phyloP scores from a whole-genome alignment of 2,113 vertebrate genomes.

The Trochalopteron elliotii region DNA sequence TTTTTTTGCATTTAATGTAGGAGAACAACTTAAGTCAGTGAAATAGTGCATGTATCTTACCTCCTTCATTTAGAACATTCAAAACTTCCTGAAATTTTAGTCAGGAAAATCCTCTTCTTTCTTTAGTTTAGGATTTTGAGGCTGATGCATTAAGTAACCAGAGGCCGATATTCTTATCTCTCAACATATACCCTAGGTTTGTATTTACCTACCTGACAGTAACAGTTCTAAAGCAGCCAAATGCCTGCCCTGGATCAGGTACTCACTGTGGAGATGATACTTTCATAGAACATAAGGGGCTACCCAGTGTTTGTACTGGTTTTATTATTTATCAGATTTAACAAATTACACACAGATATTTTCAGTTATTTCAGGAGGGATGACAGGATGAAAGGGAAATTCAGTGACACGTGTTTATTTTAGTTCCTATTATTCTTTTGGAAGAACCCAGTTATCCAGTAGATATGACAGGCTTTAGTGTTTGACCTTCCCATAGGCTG shows the following conservation, averaged over 20 bases:
- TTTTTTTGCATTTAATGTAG: background rate
- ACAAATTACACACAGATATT: background rate
- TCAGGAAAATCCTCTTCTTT: background rate
- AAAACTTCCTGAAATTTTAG: background rate
- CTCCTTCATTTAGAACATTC: background rate
- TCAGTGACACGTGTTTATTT: background rate
- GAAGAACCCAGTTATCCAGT: background rate
- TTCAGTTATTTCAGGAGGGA: background rate
- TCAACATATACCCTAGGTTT: background rate
- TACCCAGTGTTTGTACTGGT: background rate
- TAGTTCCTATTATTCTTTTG: background rate
- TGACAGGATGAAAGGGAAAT: background rate
- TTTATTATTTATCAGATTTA: background rate
- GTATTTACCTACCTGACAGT: background rate
- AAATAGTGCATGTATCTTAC: background rate
- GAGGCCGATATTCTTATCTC: background rate
- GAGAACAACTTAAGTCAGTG: background rate
- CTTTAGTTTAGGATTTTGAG: background rate
- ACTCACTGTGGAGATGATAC: background rate
- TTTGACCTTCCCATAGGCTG: accelerated
- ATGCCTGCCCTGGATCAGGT: background rate
- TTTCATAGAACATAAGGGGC: background rate
- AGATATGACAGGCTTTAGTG: background rate
- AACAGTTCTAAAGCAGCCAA: background rate
- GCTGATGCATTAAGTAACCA: background rate